phyloP scores from a whole-genome alignment of 2,888 invertebrate species.

The Drosophila suboccidentalis region DNA sequence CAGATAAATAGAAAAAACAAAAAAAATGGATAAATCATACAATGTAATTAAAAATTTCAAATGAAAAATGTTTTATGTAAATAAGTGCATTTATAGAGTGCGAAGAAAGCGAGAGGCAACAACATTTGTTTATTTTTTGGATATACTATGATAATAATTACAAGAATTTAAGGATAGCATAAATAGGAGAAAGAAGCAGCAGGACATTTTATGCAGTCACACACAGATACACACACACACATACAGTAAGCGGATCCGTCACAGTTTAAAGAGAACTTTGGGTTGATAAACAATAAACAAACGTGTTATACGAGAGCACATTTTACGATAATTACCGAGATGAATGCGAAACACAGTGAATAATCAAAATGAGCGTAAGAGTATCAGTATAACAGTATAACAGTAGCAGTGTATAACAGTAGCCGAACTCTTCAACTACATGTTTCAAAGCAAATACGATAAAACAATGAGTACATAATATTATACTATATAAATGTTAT shows the following conservation, averaged over 20 bases:
- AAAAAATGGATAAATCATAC: constrained; percentile 11
- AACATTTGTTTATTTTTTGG: constrained; percentile 19
- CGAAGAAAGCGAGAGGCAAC: constrained; percentile 33
- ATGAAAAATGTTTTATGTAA: constrained; percentile 46
- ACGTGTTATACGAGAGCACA: constrained; percentile 27
- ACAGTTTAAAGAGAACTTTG: constrained; percentile 48
- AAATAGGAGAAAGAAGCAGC: constrained; percentile 8
- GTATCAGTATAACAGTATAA: constrained; percentile 12
- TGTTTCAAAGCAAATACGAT: constrained; percentile 58
- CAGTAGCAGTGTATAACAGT: constrained; percentile 23
- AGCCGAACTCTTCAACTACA: constrained; percentile 10
- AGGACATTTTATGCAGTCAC: constrained; percentile 24
- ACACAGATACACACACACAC: constrained; percentile 20
- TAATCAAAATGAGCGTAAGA: constrained; percentile 19
- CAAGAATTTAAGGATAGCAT: constrained; percentile 14
- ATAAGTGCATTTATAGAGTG: constrained; percentile 54
- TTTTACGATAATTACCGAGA: constrained; percentile 27
- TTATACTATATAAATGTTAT: constrained; percentile 39
- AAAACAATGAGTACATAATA: constrained; percentile 27
- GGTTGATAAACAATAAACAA: background rate
- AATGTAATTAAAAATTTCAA: constrained; percentile 26
- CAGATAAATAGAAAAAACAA: background rate
- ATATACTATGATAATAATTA: constrained; percentile 26
- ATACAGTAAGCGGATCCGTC: constrained; percentile 73
- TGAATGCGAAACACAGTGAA: constrained; percentile 18